A percentile compares a stretch with the other conserved stretches of the same genome.
Evolutionary conservation across 2,888 invertebrate genomes (phyloP).

Genomic region (Drosophila mettleri): DNA sequence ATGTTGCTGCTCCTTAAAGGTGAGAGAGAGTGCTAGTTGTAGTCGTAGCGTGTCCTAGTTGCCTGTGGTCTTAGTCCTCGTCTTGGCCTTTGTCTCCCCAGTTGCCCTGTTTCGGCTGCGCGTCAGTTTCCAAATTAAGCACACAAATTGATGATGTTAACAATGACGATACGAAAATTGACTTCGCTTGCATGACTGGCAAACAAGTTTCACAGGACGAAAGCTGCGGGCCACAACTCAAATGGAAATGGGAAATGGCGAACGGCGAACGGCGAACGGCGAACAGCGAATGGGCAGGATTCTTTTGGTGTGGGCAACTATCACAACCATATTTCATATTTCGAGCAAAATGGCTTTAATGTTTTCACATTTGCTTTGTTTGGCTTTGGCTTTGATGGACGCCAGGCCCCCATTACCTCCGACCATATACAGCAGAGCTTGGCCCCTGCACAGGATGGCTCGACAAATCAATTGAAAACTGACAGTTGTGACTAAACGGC

Average conservation of each 20-base stretch:
- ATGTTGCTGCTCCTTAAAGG: constrained; percentile 70
- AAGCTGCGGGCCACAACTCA: constrained; percentile 45
- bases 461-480: constrained; percentile 80
- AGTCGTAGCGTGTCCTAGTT: constrained; percentile 8
- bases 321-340: constrained; percentile 65
- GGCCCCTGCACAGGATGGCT: constrained; percentile 46
- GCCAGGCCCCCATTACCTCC: neutral
- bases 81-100: constrained; percentile 47
- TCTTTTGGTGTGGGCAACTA: constrained; percentile 51
- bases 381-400: constrained; percentile 68
- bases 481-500: constrained; percentile 80
- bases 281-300: constrained; percentile 13
- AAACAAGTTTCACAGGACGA: constrained; percentile 66
- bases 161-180: constrained; percentile 77
- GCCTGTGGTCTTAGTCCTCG: constrained; percentile 2
- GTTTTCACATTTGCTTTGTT: constrained; percentile 81
- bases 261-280: constrained; percentile 35
- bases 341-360: constrained; percentile 73
- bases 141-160: constrained; percentile 81
- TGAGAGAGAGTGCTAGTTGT: constrained; percentile 27
- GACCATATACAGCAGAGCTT: constrained; percentile 6
- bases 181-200: constrained; percentile 74
- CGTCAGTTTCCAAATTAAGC: constrained; percentile 81
- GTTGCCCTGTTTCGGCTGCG: constrained; percentile 68
- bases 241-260: constrained; percentile 55